A percentile compares a stretch with the other conserved stretches of the same genome.
Evolutionary conservation across 2,888 invertebrate genomes (phyloP).

Genomic region (Hedya salicella): DNA sequence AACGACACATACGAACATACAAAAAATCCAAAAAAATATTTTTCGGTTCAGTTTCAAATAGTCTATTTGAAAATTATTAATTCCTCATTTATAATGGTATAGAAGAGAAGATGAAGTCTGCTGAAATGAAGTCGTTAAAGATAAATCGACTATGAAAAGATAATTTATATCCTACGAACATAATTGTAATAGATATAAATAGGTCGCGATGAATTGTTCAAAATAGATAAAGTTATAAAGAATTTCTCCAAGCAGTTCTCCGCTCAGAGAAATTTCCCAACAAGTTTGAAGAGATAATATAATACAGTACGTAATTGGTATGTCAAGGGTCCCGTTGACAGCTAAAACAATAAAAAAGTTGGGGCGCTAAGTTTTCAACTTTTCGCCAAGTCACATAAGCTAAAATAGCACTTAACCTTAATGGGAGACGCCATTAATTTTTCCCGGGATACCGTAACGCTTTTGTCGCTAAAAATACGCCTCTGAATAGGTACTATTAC

Average conservation of each 20-base stretch:
- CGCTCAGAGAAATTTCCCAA: background rate
- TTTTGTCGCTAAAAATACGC: slow-evolving; percentile 68
- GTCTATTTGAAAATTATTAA: too few species aligned
- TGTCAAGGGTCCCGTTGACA: slow-evolving; percentile 43
- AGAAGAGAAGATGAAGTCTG: too few species aligned
- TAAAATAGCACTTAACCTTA: slow-evolving; percentile 78
- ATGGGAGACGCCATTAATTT: slow-evolving; percentile 74
- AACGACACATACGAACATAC: too few species aligned
- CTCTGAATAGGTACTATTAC: slow-evolving; percentile 60
- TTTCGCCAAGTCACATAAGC: slow-evolving; percentile 75
- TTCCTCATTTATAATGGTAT: too few species aligned
- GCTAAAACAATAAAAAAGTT: slow-evolving; percentile 58
- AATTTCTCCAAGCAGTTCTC: background rate
- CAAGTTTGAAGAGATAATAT: slow-evolving; percentile 37
- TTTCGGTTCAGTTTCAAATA: too few species aligned
- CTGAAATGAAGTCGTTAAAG: too few species aligned
- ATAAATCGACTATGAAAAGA: too few species aligned
- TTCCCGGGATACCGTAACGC: slow-evolving; percentile 71
- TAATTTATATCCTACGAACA: too few species aligned
- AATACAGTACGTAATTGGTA: slow-evolving; percentile 45
- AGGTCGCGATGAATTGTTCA: too few species aligned
- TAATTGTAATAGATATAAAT: too few species aligned
- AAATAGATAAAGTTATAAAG: background rate
- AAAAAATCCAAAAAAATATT: too few species aligned
- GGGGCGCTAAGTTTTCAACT: slow-evolving; percentile 61